phyloP scores from a whole-genome alignment of 2,113 vertebrate genomes.

The Brachypteracias leptosomus region DNA sequence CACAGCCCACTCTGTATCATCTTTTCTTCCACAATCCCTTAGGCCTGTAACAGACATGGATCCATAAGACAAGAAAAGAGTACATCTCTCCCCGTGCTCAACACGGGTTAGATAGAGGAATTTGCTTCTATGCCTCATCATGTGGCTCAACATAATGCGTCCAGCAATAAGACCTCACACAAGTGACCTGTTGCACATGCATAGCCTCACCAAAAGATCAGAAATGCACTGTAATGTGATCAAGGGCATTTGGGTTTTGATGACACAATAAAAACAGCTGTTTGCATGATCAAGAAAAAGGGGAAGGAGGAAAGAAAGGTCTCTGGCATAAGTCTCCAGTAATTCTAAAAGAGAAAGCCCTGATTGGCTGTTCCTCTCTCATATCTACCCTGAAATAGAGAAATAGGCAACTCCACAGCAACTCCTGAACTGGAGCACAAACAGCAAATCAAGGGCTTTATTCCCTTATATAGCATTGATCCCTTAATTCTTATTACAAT shows the following conservation, averaged over 20 bases:
- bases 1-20: not conserved
- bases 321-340: not conserved
- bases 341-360: not conserved
- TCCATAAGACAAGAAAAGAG: not conserved
- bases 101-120: not conserved
- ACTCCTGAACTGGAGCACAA: not conserved
- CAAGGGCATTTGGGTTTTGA: not conserved
- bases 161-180: not conserved
- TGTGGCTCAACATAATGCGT: not conserved
- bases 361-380: not conserved
- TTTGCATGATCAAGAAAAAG: not conserved
- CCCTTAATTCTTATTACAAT: not conserved
- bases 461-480: not conserved
- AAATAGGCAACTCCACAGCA: not conserved
- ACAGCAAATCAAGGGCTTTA: not conserved
- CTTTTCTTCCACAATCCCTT: not conserved
- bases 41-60: not conserved
- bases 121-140: not conserved
- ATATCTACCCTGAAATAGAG: not conserved
- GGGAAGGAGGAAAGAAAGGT: not conserved
- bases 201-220: not conserved
- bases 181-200: not conserved
- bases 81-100: accelerated
- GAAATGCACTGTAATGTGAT: not conserved
- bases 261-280: not conserved